These are phyloP conservation scores for Alloscopus bannaensis DNA, from an alignment of 2,888 invertebrate species.

Conservation along the genomic window DNA sequence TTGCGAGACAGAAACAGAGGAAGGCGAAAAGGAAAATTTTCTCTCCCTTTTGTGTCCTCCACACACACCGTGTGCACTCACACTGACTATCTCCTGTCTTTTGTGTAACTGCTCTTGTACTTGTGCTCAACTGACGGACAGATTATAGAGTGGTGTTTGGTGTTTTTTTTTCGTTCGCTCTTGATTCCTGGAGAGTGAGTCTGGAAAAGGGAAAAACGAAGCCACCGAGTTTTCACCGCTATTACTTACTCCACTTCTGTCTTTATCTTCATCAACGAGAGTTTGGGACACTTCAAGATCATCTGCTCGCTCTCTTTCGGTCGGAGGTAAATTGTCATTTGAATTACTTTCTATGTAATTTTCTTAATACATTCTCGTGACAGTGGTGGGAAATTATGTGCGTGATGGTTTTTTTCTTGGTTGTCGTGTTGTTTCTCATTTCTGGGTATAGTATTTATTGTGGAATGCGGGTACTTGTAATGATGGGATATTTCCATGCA, in stretches of 20 bases:
- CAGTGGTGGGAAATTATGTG: background rate
- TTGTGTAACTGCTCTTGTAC: slow-evolving; percentile 40
- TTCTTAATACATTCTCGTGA: no score
- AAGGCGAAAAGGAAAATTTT: slow-evolving; percentile 43
- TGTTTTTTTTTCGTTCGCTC: slow-evolving; percentile 35
- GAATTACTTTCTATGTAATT: slow-evolving; percentile 4
- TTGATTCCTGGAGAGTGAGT: slow-evolving; percentile 44
- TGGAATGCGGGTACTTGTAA: slow-evolving; percentile 6
- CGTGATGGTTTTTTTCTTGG: background rate
- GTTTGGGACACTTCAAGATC: slow-evolving; percentile 11
- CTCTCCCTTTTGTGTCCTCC: slow-evolving; percentile 50
- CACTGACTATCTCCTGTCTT: slow-evolving; percentile 33
- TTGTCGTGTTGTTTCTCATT: background rate
- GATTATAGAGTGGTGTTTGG: slow-evolving; percentile 37
- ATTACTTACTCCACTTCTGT: slow-evolving; percentile 25
- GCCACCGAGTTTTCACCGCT: slow-evolving; percentile 58
- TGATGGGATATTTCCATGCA: no score
- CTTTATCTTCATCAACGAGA: slow-evolving; percentile 22
- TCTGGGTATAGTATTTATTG: background rate
- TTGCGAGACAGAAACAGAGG: background rate
- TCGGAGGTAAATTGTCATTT: slow-evolving; percentile 23
- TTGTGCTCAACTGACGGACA: slow-evolving; percentile 30
- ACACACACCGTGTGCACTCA: slow-evolving; percentile 22
- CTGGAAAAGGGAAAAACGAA: slow-evolving; percentile 42
- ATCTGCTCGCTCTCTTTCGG: slow-evolving; percentile 3